Conservation (phyloP, 2,113 vertebrate species). For the Boleophthalmus pectinirostris region DNA sequence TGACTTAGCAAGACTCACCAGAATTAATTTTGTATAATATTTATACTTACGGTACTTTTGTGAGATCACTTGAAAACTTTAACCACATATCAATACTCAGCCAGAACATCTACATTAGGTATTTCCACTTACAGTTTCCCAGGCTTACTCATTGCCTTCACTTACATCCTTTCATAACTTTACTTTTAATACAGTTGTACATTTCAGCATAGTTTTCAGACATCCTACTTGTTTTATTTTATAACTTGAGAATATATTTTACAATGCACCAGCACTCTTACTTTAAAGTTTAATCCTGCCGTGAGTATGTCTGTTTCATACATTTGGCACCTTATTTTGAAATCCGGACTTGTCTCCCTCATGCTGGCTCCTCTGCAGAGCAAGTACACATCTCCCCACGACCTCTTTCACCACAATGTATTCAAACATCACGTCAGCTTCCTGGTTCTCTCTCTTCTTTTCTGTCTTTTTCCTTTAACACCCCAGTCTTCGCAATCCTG, state of each 20-base stretch:
- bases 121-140: no score
- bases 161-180: no score
- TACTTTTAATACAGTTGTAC: no score
- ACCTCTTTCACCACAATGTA: constrained; percentile 3
- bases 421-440: constrained; percentile 9
- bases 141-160: no score
- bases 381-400: background rate
- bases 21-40: no score
- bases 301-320: background rate
- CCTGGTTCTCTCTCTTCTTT: constrained; percentile 27
- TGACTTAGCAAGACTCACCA: no score
- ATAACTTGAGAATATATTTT: background rate
- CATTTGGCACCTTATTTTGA: constrained; percentile 9
- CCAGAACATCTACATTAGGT: no score
- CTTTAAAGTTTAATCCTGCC: no score
- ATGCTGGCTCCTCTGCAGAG: constrained; percentile 10
- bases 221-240: background rate
- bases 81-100: no score
- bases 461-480: constrained; percentile 26
- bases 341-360: constrained; percentile 5
- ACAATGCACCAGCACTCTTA: background rate
- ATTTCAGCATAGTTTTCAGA: background rate
- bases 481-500: no score
- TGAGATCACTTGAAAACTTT: no score
- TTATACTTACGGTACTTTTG: no score